These are phyloP conservation scores for Pyralis farinalis DNA, from an alignment of 2,888 invertebrate genomes.

Conservation along the genomic window DNA sequence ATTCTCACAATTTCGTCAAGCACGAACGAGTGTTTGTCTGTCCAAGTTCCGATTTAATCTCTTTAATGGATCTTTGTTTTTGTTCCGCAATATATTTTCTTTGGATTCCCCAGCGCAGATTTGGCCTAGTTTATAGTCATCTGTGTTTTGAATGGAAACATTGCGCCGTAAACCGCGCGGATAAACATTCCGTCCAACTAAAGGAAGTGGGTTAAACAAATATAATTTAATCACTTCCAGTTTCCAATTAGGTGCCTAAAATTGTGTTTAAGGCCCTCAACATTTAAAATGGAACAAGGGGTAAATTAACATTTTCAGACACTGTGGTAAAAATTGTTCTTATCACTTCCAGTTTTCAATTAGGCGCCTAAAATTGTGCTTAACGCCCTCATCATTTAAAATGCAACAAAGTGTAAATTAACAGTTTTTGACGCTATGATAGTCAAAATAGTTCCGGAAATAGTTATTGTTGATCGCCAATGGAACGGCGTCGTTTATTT, in stretches of 20 bases:
- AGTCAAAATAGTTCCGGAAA: slow-evolving; percentile 16
- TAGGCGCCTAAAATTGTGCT: slow-evolving; percentile 22
- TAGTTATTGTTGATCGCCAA: slow-evolving; percentile 30
- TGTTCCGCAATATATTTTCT: slow-evolving; percentile 33
- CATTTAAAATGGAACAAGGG: not conserved
- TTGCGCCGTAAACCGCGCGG: slow-evolving; percentile 39
- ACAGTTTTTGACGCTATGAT: not conserved
- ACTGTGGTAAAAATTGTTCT: not conserved
- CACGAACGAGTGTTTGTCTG: slow-evolving; percentile 9
- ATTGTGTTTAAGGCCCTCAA: slow-evolving; percentile 20
- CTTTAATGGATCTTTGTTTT: slow-evolving; percentile 44
- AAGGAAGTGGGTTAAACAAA: slow-evolving; percentile 58
- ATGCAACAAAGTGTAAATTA: not conserved
- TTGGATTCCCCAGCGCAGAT: slow-evolving; percentile 31
- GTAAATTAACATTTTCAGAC: not conserved
- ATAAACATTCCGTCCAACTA: slow-evolving; percentile 61
- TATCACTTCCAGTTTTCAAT: slow-evolving; percentile 42
- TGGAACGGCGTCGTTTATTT: slow-evolving; percentile 37
- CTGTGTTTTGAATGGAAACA: slow-evolving; percentile 60
- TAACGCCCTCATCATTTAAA: slow-evolving; percentile 6
- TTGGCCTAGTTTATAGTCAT: slow-evolving; percentile 46
- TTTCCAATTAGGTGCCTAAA: slow-evolving; percentile 29
- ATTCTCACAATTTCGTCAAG: slow-evolving; percentile 4
- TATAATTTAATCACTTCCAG: slow-evolving; percentile 46
- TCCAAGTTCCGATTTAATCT: slow-evolving; percentile 26